Evolutionary conservation across 2,888 invertebrate genomes (phyloP), one percentile per base, ranked within the genome.

Genomic region (Lysandra bellargus): DNA sequence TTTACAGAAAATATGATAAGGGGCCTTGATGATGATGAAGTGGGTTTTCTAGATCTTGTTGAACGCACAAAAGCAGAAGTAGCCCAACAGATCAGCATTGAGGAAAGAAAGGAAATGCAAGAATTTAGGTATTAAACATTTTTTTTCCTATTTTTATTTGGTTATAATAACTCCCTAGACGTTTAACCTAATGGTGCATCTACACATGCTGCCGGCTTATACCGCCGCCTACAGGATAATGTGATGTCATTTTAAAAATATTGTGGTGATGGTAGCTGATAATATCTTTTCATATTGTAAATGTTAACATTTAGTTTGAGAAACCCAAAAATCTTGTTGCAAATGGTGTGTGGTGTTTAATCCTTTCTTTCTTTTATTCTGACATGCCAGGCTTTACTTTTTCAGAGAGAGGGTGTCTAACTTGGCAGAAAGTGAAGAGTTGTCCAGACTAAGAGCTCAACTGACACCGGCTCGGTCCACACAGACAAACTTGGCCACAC

Each of bases 21-120:
- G 88, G 99, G 99, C 0, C 92, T 99, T 77, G 99, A 99, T 88
- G 99, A 99, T 88, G 99, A 99, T 89, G 99, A 99, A 93, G 97
- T 98, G 0, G 97, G 98, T 82, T 99, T 99, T 90, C 92, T 99
- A 77, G 98, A 99, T 86, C 95, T 98, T 80, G 98, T 99, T 3
- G 98, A 98, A 88, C 95, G 97, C 81, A 97, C 96, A 17, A 98
- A 98, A 91, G 95, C 98, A 80, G 97, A 98, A 85, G 97, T 98
- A 4, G 98, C 98, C 80, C 96, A 97, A 83, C 97, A 97, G 86
- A 97, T 98, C 83, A 96, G 96, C 85, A 92, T 97, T 73, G 99
- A 99, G 88, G 99, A 99, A 85, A 96, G 96, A 84, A 95, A 96
- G 80, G 98, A 98, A 88, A 95, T 99, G 86, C 95, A 96, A 82